These are phyloP conservation scores for Antennarius maculatus DNA, from an alignment of 2,797 vertebrate genomes.

Conservation along the genomic window DNA sequence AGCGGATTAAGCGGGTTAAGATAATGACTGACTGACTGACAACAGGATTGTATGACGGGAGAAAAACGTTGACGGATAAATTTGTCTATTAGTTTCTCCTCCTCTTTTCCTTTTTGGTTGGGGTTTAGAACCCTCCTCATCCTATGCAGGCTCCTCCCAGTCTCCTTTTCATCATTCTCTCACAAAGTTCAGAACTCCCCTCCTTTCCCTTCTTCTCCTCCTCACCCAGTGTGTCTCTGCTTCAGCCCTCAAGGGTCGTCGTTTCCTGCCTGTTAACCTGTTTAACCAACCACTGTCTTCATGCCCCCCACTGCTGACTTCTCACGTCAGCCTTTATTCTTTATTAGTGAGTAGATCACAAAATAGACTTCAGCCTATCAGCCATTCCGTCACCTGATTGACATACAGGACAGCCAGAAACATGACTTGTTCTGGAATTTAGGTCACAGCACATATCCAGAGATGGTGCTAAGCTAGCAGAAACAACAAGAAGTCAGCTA, in stretches of 20 bases:
- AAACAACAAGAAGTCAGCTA: no score
- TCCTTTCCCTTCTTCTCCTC: neutral
- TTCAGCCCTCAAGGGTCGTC: constrained; percentile 55
- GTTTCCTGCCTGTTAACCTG: constrained; percentile 65
- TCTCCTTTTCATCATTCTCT: constrained; percentile 21
- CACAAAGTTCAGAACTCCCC: constrained; percentile 39
- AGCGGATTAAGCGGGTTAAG: no score
- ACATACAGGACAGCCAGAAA: no score
- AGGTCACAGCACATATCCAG: no score
- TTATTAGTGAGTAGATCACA: constrained; percentile 13
- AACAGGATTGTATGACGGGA: constrained; percentile 46
- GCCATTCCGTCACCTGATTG: no score
- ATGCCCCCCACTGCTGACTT: constrained; percentile 20
- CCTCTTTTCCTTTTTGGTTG: constrained; percentile 18
- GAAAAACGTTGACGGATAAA: constrained; percentile 63
- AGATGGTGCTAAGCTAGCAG: no score
- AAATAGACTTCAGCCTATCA: no score
- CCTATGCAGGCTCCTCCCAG: constrained; percentile 39
- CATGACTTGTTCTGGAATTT: no score
- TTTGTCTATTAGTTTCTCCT: constrained; percentile 34
- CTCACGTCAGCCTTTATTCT: constrained; percentile 15
- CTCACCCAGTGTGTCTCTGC: constrained; percentile 50
- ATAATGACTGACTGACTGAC: no score
- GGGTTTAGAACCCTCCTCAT: constrained; percentile 44
- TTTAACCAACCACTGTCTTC: constrained; percentile 58